Evolutionary conservation across 2,888 invertebrate genomes (phyloP).

Genomic region (Aleiodes leptofemur): DNA sequence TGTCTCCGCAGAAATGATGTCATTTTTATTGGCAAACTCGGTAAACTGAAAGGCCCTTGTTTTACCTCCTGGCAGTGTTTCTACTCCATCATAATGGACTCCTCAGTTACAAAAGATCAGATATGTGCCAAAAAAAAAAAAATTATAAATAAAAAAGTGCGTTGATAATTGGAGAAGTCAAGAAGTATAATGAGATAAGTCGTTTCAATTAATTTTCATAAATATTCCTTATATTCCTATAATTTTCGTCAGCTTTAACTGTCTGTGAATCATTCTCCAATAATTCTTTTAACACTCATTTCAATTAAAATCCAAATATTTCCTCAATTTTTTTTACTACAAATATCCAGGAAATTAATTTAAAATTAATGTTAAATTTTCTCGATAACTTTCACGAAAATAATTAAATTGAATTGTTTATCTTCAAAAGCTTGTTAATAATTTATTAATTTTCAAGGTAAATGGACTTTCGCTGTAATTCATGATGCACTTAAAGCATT

Average conservation of each 20-base stretch:
- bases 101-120: constrained; percentile 20
- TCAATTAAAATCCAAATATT: no score
- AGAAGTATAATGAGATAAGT: no score
- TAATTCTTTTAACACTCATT: no score
- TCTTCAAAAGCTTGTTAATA: neutral
- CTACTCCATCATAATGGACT: constrained; percentile 21
- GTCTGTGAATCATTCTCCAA: no score
- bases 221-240: no score
- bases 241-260: no score
- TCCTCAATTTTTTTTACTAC: no score
- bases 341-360: no score
- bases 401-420: constrained; percentile 8
- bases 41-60: constrained; percentile 21
- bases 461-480: constrained; percentile 1
- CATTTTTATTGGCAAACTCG: constrained; percentile 1
- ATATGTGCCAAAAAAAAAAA: constrained; percentile 37
- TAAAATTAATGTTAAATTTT: neutral
- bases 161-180: constrained; percentile 8
- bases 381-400: constrained; percentile 7
- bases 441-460: constrained; percentile 20
- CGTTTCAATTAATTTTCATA: no score
- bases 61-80: constrained; percentile 9
- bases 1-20: neutral
- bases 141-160: constrained; percentile 48
- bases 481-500: neutral